phyloP scores from a whole-genome alignment of 2,113 vertebrate species.

The Neodon shergylaensis region DNA sequence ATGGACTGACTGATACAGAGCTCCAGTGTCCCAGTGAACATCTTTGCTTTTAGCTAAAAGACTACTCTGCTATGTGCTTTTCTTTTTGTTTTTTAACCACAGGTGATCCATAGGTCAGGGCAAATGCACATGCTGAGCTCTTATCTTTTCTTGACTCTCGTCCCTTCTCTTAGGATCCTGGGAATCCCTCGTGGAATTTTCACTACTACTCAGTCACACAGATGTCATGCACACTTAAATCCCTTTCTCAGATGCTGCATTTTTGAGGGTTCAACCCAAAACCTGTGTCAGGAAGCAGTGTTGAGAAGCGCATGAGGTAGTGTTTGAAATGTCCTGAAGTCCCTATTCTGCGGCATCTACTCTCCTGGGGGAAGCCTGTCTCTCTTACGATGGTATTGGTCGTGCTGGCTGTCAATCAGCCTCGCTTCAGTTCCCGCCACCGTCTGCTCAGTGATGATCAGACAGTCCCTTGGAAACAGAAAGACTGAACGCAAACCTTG shows the following conservation, averaged over 20 bases:
- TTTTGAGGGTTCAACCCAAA: background rate
- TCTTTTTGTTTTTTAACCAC: background rate
- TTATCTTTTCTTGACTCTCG: conserved; percentile 21
- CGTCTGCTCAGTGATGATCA: background rate
- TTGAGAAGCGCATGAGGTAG: background rate
- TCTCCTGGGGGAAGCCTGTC: background rate
- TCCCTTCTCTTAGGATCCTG: background rate
- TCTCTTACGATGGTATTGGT: background rate
- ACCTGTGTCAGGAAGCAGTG: background rate
- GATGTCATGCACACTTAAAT: background rate
- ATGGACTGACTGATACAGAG: background rate
- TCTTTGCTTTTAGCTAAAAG: background rate
- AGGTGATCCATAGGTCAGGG: background rate
- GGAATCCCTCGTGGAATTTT: background rate
- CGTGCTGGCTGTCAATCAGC: background rate
- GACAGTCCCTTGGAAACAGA: background rate
- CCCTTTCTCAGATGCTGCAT: background rate
- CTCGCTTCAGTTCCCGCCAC: too few species aligned
- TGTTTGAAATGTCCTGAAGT: background rate
- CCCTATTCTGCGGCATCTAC: background rate
- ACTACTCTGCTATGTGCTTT: background rate
- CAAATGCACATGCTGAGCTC: background rate
- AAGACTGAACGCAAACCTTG: conserved; percentile 1
- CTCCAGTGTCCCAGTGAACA: background rate
- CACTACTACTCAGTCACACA: background rate